Evolutionary conservation across 2,888 invertebrate genomes (phyloP).

Genomic region (Eupithecia insigniata): DNA sequence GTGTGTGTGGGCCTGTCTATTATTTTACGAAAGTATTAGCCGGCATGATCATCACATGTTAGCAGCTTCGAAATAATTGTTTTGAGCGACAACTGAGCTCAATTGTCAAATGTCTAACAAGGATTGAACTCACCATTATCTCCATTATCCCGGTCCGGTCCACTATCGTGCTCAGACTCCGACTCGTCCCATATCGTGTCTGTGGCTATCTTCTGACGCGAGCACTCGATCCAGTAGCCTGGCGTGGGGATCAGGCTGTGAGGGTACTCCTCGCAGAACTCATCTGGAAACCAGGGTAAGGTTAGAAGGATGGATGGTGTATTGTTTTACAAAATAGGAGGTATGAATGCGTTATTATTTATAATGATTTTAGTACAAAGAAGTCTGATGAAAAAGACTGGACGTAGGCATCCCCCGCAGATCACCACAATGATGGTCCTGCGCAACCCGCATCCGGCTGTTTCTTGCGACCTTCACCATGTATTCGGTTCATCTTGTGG

Average conservation of each 20-base stretch:
- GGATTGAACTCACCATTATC: conserved; percentile 66
- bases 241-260: conserved; percentile 96
- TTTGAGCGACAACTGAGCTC: too few species aligned
- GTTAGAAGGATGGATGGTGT: background rate
- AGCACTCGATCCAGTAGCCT: conserved; percentile 98
- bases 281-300: conserved; percentile 86
- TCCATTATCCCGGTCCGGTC: conserved; percentile 77
- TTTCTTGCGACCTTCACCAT: background rate
- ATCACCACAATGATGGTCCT: background rate
- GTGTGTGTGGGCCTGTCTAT: background rate
- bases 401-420: background rate
- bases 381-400: too few species aligned
- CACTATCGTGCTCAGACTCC: conserved; percentile 91
- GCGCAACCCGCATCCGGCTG: too few species aligned
- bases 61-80: too few species aligned
- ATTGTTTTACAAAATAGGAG: background rate
- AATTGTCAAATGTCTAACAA: background rate
- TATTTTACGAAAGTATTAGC: background rate
- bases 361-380: background rate
- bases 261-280: conserved; percentile 96
- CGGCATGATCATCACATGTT: background rate
- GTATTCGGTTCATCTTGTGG: background rate
- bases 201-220: conserved; percentile 93
- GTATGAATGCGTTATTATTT: background rate
- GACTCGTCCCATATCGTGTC: conserved; percentile 95